Base-by-base conservation (phyloP, 2,113 vertebrate species). In the Amia ocellicauda region DNA sequence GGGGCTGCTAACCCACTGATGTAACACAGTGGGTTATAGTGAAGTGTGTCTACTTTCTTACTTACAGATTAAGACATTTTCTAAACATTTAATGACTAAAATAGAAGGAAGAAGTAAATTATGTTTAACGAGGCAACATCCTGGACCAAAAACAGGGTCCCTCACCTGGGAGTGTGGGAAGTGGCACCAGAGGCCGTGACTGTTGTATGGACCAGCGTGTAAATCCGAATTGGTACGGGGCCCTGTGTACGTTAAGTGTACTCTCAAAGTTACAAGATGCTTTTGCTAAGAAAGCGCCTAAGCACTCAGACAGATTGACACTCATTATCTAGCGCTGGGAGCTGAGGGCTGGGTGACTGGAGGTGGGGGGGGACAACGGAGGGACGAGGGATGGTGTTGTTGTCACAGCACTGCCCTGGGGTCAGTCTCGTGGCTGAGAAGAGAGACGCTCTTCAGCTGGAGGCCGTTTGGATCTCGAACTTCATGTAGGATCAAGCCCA, bases 221-320 rank as follows among this genome's bases (percentile, higher is more conserved):
- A 83, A 90, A n/a, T 88, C 77, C 69, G 63, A 86, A 81, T 85
- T 90, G 88, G 88, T n/a, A 86, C 85, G 79, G 70, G 85, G 85
- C 85, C 85, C 88, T 87, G 87, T 83, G 81, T 83, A 83, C 80
- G 81, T 88, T 86, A 89, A 7, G 31, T 36, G 31, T 10, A 10
- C 31, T 10, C 11, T 10, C 5, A 4, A 36, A 36, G 11, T 36
- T 36, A 36, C 81, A 76, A 69, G 80, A 90, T 84, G 86, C 88
- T 86, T 89, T 83, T 83, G 81, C 82, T 79, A 83, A 69, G 81
- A 88, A 87, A 89, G 80, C 78, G 87, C 83, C 85, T 85, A 71
- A 81, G 78, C 81, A 72, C 73, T 69, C 70, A 83, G 84, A 88
- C 71, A 83, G 84, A 88, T 82, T 87, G 86, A 87, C 85, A 85